These are phyloP conservation scores for Hydrolagus affinis DNA, from an alignment of 2,113 vertebrate genomes.

Conservation along the genomic window DNA sequence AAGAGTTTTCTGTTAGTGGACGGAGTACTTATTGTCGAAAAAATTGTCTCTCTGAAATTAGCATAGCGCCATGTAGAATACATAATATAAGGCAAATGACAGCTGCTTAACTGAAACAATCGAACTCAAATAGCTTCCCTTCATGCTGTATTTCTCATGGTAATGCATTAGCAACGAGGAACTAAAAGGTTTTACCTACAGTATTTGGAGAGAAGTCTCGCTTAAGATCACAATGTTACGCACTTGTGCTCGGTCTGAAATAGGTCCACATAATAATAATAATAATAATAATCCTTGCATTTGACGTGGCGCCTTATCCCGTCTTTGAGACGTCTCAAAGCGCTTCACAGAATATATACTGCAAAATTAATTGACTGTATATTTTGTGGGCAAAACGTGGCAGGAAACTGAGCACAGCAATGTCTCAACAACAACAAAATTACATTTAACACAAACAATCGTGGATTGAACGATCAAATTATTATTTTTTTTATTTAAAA, in stretches of 20 bases:
- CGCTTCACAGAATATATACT: no score
- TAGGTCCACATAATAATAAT: background rate
- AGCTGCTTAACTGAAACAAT: constrained; percentile 73
- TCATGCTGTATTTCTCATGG: constrained; percentile 65
- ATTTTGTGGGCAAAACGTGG: no score
- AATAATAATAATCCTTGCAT: no score
- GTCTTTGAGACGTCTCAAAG: no score
- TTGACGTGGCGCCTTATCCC: no score
- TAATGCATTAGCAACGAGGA: constrained; percentile 51
- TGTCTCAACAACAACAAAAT: no score
- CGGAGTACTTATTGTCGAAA: constrained; percentile 78
- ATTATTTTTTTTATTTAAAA: no score
- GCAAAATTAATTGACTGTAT: no score
- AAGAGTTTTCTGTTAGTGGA: constrained; percentile 89
- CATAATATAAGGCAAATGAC: constrained; percentile 78
- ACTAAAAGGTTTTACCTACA: constrained; percentile 8
- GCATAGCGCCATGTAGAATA: constrained; percentile 82
- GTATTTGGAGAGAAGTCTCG: constrained; percentile 1
- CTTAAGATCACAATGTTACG: background rate
- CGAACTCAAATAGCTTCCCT: constrained; percentile 68
- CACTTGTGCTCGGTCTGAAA: background rate
- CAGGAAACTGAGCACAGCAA: no score
- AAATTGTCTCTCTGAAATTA: constrained; percentile 85
- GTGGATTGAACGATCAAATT: no score
- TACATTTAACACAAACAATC: no score